Evolutionary conservation across 2,888 invertebrate genomes (phyloP), one percentile per base, ranked within the genome.

Genomic region (Pyrrhia umbra): DNA sequence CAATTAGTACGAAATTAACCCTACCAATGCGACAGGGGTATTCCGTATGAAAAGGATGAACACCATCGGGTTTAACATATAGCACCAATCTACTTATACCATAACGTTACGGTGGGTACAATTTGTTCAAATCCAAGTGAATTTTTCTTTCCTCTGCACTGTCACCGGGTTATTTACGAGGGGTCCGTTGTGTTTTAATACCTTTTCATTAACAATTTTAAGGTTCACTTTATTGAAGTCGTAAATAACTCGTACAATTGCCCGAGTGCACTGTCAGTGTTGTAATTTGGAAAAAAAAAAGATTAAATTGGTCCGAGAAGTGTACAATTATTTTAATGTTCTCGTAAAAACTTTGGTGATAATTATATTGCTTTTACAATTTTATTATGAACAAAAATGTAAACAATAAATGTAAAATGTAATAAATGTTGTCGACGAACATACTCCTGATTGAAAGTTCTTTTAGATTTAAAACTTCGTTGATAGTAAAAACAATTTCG

Each of bases 191-290:
- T 89, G 90, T 91, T 94, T 94, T 95, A 94, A 95, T 95, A 91
- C 93, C 93, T 91, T 95, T 95, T 94, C 94, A 95, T 95, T 95
- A 94, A 94, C 94, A 94, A 95, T 95, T 94, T 95, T 94, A 95
- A 95, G 94, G 94, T 93, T 88, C 92, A 91, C 87, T 95, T 95
- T 95, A 95, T 95, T 94, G 94, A 89, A 89, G 90, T 89, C 93
- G 92, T 95, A 95, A 95, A 95, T 95, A 91, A 94, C 92, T 89
- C 87, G 85, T 79, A 83, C 89, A 90, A 88, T 90, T 87, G 87
- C 84, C 85, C 83, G 82, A 86, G 82, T 85, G 87, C 81, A 86
- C 87, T 91, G 90, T 89, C 88, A 86, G 79, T 80, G 86, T 80
- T 60, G 88, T 86, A 87, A 90, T 91, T 90, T 85, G 84, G 76